Evolutionary conservation across 2,113 vertebrate species (phyloP), one percentile per base, ranked within the genome.

Genomic region (Pterocles gutturalis): DNA sequence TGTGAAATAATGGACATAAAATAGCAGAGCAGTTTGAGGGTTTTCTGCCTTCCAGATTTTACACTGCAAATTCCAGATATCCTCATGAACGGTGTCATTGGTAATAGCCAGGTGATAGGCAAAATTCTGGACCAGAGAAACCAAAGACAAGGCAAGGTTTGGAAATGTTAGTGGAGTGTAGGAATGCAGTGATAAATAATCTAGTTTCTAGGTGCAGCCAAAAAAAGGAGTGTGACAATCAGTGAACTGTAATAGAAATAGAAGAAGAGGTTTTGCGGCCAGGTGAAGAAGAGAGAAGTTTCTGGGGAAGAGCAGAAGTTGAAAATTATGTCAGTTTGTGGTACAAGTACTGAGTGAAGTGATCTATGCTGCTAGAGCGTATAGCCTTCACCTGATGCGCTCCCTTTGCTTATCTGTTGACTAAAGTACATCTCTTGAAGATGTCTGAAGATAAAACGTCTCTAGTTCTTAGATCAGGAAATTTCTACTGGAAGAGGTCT

Each of bases 41-140:
- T 54, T 79, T 75, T 46, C 57, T 85, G 49, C 57, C 17, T 80
- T 89, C 26, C 57, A 76, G 79, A 62, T 75, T 64, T 75, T 61
- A 29, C 15, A 69, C 11, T 2, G 1, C 15, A 36, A 29, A 70
- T 81, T 76, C 45, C 62, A 49, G 22, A 10, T 71, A 66, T 28
- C n/a, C 45, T 65, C 0, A 0, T 46, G 19, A 11, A 17, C 21
- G 13, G 4, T 55, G 17, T 45, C 6, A 0, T 33, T 79, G 49
- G 17, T 65, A 80, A 58, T 34, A 49, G 79, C n/a, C 26, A 33
- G 24, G 55, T 79, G 43, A 69, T 60, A 54, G 25, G 18, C 69
- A 70, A 64, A 64, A 62, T 75, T 88, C 25, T 33, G 55, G 55
- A 53, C 73, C 29, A 36, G 53, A 73, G 60, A 84, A 84, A 33